These are phyloP conservation scores for Micoletzkya japonica DNA, from an alignment of 2,888 invertebrate genomes.

Conservation along the genomic window DNA sequence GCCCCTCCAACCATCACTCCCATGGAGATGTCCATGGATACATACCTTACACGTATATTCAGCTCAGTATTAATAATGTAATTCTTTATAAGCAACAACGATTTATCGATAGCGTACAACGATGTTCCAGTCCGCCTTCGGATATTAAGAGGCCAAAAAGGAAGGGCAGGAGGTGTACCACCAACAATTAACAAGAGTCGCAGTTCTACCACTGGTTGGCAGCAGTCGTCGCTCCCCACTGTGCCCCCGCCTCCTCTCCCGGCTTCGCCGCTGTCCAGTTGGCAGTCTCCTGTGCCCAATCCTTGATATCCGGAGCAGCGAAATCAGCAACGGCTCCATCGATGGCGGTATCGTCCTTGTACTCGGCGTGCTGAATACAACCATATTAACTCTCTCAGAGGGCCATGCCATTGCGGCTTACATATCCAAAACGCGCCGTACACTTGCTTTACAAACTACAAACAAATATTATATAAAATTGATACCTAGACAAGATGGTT, in stretches of 20 bases:
- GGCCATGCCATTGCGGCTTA: too few species aligned
- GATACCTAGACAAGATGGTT: too few species aligned
- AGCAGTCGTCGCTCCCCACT: constrained; percentile 39
- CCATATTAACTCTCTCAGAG: not conserved
- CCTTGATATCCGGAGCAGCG: constrained; percentile 45
- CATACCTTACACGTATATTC: not conserved
- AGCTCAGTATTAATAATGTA: not conserved
- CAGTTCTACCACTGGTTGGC: constrained; percentile 35
- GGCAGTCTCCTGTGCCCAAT: constrained; percentile 53
- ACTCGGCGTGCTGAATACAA: constrained; percentile 23
- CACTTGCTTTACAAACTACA: too few species aligned
- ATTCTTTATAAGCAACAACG: constrained; percentile 20
- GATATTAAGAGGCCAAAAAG: constrained; percentile 15
- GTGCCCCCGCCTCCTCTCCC: constrained; percentile 30
- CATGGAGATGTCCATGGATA: constrained; percentile 5
- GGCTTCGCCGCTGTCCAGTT: constrained; percentile 42
- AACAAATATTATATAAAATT: too few species aligned
- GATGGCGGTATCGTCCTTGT: constrained; percentile 26
- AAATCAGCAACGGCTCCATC: constrained; percentile 38
- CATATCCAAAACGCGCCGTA: too few species aligned
- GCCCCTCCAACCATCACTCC: constrained; percentile 2
- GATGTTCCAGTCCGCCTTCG: constrained; percentile 2
- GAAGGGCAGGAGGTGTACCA: not conserved
- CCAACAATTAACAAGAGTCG: constrained; percentile 18
- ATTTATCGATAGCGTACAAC: constrained; percentile 18